Base-by-base conservation (phyloP, 2,113 vertebrate genomes). In the Cervus canadensis region DNA sequence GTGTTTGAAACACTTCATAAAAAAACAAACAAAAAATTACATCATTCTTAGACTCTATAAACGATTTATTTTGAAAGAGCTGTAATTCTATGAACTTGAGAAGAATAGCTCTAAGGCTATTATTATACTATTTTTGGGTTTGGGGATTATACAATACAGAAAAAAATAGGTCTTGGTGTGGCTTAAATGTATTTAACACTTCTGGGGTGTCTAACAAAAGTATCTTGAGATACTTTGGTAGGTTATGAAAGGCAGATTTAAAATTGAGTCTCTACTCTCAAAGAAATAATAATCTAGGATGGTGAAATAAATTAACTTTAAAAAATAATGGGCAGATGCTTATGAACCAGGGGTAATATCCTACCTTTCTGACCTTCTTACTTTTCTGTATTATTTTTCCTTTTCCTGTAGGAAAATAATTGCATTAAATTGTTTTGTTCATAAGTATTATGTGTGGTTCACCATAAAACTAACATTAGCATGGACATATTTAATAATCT, bases 241-340 rank as follows among this genome's bases (percentile, higher is more conserved):
- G 40, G 16, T 82, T 76, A 89, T 30, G 9, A 89, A 97, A 94
- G 25, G 83, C 48, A 88, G 43, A 85, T 17, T 28, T 23, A 96
- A 95, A 62, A 91, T 14, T 79, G 7, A 85, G 5, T 62, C 48
- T 40, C 5, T 62, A 85, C 43, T 71, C 95, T 94, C 71, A 90
- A 43, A 89, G 78, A 95, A 17, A 33, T 95, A 21, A 85, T 43
- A 64, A 87, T 67, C 48, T 67, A 94, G 67, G 56, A 59, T 78
- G 54, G 82, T 89, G 30, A 96, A 88, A 87, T 78, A 88, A 93
- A 81, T 92, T 86, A 74, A 48, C 71, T 94, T 87, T 76, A 54
- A 76, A 91, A 95, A 95, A 93, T 40, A 90, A 79, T 52, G 48
- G 74, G 84, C 4, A 94, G 60, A 45, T 78, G 57, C 57, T 89